phyloP scores from a whole-genome alignment of 2,797 vertebrate species.

The Nothura maculosa region DNA sequence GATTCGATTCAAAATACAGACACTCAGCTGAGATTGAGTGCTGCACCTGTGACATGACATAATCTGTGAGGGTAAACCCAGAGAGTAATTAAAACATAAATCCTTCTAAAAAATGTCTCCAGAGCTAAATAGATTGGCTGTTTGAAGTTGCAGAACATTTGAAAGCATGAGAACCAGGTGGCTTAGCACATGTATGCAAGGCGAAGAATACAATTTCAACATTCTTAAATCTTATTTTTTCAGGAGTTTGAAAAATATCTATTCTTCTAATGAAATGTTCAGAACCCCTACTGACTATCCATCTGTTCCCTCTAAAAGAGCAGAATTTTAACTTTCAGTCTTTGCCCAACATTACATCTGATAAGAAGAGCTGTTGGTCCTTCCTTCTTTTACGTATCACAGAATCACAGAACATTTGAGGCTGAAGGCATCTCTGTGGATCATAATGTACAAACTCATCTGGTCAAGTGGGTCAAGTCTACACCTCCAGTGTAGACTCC shows the following conservation, averaged over 20 bases:
- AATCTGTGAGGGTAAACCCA: slow-evolving; percentile 24
- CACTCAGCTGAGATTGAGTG: slow-evolving; percentile 12
- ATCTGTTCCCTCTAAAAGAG: background rate
- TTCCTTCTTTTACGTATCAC: background rate
- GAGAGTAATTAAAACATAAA: slow-evolving; percentile 56
- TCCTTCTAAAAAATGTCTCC: slow-evolving; percentile 8
- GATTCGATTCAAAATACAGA: background rate
- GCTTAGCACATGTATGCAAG: accelerated
- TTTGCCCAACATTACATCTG: background rate
- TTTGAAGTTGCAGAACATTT: background rate
- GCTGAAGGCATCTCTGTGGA: too few relatives aligned
- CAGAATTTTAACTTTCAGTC: background rate
- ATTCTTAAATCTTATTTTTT: background rate
- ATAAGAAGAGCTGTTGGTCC: background rate
- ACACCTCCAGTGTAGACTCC: too few relatives aligned
- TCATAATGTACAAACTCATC: too few relatives aligned
- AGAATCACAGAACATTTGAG: too few relatives aligned
- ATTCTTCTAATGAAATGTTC: background rate
- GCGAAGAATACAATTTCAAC: background rate
- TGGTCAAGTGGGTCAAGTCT: too few relatives aligned
- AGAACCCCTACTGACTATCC: accelerated
- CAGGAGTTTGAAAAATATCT: background rate
- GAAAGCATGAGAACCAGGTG: background rate
- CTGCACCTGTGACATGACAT: background rate
- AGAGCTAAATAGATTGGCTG: background rate